Conservation (phyloP, 2,113 vertebrate genomes). For the Lanius ludovicianus region DNA sequence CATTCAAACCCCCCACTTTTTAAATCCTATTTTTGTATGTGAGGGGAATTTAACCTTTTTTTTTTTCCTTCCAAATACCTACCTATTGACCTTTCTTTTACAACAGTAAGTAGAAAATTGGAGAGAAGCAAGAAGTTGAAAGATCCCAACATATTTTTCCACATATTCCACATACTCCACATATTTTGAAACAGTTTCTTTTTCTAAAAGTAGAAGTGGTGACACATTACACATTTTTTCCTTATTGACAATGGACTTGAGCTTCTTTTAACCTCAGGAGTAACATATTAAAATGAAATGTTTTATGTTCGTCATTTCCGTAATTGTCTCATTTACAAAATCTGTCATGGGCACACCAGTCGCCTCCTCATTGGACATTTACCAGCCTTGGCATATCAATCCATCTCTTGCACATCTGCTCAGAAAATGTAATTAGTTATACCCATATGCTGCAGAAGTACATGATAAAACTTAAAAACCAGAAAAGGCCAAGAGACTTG, state of each 20-base stretch:
- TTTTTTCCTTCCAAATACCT: background rate
- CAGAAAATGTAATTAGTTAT: constrained; percentile 46
- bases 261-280: constrained; percentile 8
- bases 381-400: constrained; percentile 59
- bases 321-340: constrained; percentile 53
- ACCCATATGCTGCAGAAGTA: constrained; percentile 47
- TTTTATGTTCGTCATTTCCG: background rate
- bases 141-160: background rate
- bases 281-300: background rate
- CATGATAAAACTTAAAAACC: constrained; percentile 30
- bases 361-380: constrained; percentile 45
- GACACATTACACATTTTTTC: background rate
- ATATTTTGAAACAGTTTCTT: background rate
- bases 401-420: constrained; percentile 61
- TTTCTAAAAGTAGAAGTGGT: background rate
- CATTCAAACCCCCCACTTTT: background rate
- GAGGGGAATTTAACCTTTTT: background rate
- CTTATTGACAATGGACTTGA: background rate
- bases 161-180: background rate
- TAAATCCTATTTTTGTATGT: background rate
- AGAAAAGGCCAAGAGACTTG: background rate
- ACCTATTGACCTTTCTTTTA: background rate
- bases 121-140: background rate
- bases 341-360: constrained; percentile 36
- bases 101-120: background rate